Evolutionary conservation across 2,888 invertebrate species (phyloP), one percentile per base, ranked within the genome.

Genomic region (Pyralis farinalis): DNA sequence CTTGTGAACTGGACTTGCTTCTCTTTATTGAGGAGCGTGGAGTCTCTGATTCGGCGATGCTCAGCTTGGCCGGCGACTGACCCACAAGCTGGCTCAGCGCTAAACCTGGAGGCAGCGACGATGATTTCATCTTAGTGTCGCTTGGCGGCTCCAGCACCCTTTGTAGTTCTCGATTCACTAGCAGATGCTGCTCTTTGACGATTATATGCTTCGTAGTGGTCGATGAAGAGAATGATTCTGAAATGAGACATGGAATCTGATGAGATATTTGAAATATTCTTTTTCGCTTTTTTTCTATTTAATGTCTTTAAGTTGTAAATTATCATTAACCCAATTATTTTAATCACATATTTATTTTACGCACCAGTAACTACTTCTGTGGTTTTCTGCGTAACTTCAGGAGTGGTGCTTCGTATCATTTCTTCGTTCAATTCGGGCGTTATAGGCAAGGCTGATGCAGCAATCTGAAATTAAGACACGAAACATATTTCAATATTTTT

Each of bases 401-500:
- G 91, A 65, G 92, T 92, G 55, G 90, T 72, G 78, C 92, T 90
- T 84, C 93, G 90, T 55, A 91, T 90, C 61, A 90, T 82, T 71
- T 95, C 95, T 90, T 94, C 94, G 80, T 94, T 94, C 44, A 94
- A 92, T 90, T 94, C 95, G 51, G 93, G 94, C 59, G 94, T 94
- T 44, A 93, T 92, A 47, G 94, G 92, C 66, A 93, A 85, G 65
- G 91, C 90, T 63, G 90, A 88, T 53, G 90, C 83, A 64, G 88
- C 84, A 54, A 92, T 82, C 92, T 92, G 79, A 8, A 87, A 81
- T 11, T 6, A 36, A 10, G n/a, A 32, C 7, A 33, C 8, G 3
- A 21, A 12, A 32, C 31, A 31, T 6, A 5, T 12, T 7, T 33
- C 10, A 16, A 16, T 16, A 16, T 16, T 16, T 16, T 16, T 16